Evolutionary conservation across 92 coral and sea anemone species (phyloP).

Genomic region (Paragorgia papillata): DNA sequence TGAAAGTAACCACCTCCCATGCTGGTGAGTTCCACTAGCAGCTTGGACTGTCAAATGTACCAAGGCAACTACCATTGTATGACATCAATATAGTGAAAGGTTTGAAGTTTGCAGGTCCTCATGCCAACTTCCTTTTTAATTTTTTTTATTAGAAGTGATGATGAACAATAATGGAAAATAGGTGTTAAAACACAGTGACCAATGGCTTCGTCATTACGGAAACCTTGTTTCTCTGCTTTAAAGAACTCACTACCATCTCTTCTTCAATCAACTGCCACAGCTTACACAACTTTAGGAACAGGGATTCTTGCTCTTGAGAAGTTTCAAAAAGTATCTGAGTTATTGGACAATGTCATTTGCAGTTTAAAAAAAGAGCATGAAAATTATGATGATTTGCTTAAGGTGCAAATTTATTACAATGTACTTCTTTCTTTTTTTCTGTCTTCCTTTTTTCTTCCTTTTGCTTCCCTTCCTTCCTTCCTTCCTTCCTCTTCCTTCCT

Average conservation of each 20-base stretch:
- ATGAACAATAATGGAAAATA: too few species aligned
- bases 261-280: constrained; percentile 22
- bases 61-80: too few species aligned
- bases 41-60: too few species aligned
- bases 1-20: too few species aligned
- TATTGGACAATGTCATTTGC: constrained; percentile 25
- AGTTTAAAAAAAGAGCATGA: constrained; percentile 33
- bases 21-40: too few species aligned
- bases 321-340: constrained; percentile 21
- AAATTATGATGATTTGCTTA: constrained; percentile 24
- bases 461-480: not conserved
- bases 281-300: constrained; percentile 19
- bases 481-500: not conserved
- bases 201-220: constrained; percentile 9
- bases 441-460: not conserved
- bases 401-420: too few species aligned
- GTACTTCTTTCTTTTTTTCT: not conserved
- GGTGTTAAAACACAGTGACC: too few species aligned
- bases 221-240: not conserved
- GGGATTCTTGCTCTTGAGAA: constrained; percentile 32
- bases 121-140: too few species aligned
- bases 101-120: too few species aligned
- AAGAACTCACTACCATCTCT: constrained; percentile 5
- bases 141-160: too few species aligned
- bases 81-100: too few species aligned